Base-by-base conservation (phyloP, 64 coral and sea anemone species). In the Stylophora pistillata region DNA sequence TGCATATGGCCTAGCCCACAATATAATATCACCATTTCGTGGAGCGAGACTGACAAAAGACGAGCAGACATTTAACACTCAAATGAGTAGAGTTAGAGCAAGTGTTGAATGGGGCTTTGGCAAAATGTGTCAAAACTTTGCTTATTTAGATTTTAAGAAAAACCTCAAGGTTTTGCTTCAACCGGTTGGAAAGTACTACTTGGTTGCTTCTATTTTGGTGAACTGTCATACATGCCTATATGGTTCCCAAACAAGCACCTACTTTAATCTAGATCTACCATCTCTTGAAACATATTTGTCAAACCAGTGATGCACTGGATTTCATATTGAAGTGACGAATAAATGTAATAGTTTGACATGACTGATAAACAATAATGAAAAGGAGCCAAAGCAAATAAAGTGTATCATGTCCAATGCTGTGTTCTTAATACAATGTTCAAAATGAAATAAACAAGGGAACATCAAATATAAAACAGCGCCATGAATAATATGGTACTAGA, bases 221-320 rank as follows among this genome's bases (percentile, higher is more conserved):
- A 85, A 85, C 31, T 85, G 81, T 41, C 61, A 85, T 34, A 85
- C 81, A 20, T 85, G 81, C 58, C 31, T 85, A 63, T 85, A 85
- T 31, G 61, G 81, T 1, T 85, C 81, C 15, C 81, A 68, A 41
- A 85, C 81, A 69, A 53, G 81, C 63, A 30, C 59, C 13, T 85
- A 16, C 34, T 85, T 84, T 21, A 31, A 29, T 13, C 33, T 84
- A 30, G 80, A 84, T 30, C 59, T 59, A 0, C 80, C 77, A 80
- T 21, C 32, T 21, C 37, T 80, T 58, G 9, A 58, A 58, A 58
- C 56, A 58, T 58, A 58, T 15, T 58, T 58, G 56, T 58, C 56
- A 7, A 58, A 58, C 15, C 56, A 58, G 15, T 10, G 56, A 58
- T n/a, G n/a, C n/a, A n/a, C n/a, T n/a, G n/a, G n/a, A n/a, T n/a